Evolutionary conservation across 1,140 invertebrate genomes (phyloP).

Genomic region (Calliopsis andreniformis): DNA sequence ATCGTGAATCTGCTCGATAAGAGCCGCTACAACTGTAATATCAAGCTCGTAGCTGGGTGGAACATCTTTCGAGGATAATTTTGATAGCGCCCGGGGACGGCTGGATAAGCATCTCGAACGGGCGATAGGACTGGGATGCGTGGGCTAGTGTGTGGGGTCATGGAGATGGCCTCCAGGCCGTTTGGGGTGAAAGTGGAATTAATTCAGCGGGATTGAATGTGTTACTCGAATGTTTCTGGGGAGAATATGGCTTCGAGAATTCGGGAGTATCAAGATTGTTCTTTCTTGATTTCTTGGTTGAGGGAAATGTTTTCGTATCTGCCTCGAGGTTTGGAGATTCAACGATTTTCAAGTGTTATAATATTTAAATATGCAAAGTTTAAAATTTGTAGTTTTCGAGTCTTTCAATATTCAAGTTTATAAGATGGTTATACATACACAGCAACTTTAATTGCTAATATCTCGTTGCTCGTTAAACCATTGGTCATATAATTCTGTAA

Average conservation of each 20-base stretch:
- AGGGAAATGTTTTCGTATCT: too few species aligned
- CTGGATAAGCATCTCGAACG: constrained; percentile 15
- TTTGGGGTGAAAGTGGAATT: not conserved
- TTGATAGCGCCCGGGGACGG: constrained; percentile 29
- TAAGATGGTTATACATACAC: too few species aligned
- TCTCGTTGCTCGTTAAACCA: too few species aligned
- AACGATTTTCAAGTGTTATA: too few species aligned
- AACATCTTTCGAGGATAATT: constrained; percentile 34
- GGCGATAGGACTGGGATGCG: not conserved
- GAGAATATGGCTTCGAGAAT: not conserved
- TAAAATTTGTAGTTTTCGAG: too few species aligned
- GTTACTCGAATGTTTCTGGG: not conserved
- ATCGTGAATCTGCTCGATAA: constrained; percentile 27
- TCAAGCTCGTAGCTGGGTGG: not conserved
- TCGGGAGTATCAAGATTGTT: not conserved
- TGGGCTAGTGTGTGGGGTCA: not conserved
- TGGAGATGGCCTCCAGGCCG: not conserved
- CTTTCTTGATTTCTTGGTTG: not conserved
- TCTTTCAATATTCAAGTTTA: too few species aligned
- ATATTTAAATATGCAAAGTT: too few species aligned
- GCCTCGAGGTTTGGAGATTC: too few species aligned
- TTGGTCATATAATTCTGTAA: too few species aligned
- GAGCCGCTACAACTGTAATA: constrained; percentile 28
- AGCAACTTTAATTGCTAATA: too few species aligned
- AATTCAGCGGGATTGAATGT: not conserved